Evolutionary conservation across 2,888 invertebrate genomes (phyloP).

Genomic region (Plebejus melissa): DNA sequence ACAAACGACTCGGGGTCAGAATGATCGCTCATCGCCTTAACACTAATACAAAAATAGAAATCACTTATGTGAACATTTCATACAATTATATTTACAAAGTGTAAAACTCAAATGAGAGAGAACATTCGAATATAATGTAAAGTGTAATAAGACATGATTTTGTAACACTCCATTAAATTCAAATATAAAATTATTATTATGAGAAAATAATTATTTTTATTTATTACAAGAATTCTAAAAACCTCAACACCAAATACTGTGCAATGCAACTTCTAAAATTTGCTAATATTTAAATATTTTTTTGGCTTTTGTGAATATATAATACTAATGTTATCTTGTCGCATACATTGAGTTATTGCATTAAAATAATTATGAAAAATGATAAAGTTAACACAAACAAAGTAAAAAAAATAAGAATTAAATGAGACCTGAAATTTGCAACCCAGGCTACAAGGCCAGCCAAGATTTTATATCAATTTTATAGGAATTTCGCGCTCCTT

Average conservation of each 20-base stretch:
- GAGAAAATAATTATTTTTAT: not conserved
- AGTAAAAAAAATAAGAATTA: not conserved
- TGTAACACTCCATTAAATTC: not conserved
- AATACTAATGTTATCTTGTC: not conserved
- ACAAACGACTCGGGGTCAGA: not conserved
- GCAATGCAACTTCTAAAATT: not conserved
- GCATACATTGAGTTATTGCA: not conserved
- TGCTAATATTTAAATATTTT: not conserved
- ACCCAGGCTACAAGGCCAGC: not conserved
- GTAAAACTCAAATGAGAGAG: not conserved
- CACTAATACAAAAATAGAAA: conserved; percentile 9
- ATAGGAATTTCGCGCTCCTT: too few species aligned
- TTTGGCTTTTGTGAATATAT: not conserved
- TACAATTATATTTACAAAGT: conserved; percentile 10
- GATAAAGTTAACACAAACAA: not conserved
- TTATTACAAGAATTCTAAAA: not conserved
- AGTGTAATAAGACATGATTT: not conserved
- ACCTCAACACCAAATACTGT: conserved; percentile 10
- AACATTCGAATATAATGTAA: not conserved
- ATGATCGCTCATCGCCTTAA: not conserved
- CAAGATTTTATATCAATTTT: not conserved
- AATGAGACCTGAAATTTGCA: not conserved
- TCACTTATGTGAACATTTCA: not conserved
- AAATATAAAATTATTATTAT: not conserved
- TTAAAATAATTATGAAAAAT: not conserved